phyloP scores from a whole-genome alignment of 2,888 invertebrate genomes.

The Tiphia femorata region DNA sequence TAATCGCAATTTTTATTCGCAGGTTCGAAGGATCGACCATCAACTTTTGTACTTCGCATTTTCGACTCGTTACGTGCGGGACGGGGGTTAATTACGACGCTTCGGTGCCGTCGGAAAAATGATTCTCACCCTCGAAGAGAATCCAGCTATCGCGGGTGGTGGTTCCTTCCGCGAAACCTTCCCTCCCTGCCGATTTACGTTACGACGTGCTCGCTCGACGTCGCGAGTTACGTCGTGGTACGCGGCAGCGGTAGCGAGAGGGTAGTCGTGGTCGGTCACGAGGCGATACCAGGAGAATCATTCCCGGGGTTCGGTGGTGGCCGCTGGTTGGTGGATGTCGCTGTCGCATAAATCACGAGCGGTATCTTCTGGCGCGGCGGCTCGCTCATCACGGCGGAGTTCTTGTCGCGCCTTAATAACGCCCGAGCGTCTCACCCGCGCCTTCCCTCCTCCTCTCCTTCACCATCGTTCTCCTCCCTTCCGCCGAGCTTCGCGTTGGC shows the following conservation, averaged over 20 bases:
- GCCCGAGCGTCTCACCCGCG: conserved; percentile 58
- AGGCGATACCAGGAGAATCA: conserved; percentile 47
- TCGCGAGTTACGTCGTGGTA: conserved; percentile 1
- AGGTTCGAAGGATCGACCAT: background rate
- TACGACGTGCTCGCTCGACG: too few species aligned
- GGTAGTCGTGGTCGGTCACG: conserved; percentile 21
- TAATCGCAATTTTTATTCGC: too few species aligned
- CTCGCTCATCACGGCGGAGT: conserved; percentile 67
- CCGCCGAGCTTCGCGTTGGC: conserved; percentile 8
- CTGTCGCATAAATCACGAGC: conserved; percentile 67
- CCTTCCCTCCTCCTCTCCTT: conserved; percentile 24
- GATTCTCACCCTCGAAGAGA: too few species aligned
- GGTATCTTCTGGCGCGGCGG: conserved; percentile 66
- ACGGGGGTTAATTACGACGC: background rate
- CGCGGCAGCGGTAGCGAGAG: conserved; percentile 1
- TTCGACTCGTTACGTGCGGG: background rate
- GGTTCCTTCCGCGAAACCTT: too few species aligned
- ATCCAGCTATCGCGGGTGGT: too few species aligned
- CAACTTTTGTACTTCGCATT: background rate
- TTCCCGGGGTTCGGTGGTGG: conserved; percentile 46
- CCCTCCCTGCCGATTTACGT: too few species aligned
- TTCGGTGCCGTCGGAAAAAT: too few species aligned
- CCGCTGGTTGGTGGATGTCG: conserved; percentile 57
- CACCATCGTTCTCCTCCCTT: conserved; percentile 37
- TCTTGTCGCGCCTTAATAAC: conserved; percentile 69